Evolutionary conservation across 2,797 vertebrate species (phyloP).

Genomic region (Pitangus sulphuratus): DNA sequence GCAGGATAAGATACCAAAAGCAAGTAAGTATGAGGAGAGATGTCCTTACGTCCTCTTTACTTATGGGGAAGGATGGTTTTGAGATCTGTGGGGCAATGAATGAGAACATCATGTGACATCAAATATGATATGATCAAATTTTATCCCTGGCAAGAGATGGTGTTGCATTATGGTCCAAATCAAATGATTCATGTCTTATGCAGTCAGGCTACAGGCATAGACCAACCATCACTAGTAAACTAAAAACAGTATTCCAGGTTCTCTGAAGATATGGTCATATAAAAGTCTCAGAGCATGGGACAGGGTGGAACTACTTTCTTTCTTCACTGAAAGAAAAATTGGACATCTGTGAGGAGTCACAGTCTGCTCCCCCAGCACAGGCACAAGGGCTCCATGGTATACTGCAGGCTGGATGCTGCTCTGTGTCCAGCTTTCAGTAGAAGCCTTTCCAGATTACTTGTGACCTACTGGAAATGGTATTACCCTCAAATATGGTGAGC

Average conservation of each 20-base stretch:
- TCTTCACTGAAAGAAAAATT: not conserved
- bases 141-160: not conserved
- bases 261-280: not conserved
- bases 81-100: not conserved
- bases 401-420: not conserved
- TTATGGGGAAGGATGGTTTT: not conserved
- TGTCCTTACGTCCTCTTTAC: not conserved
- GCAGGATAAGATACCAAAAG: not conserved
- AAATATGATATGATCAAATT: not conserved
- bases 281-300: not conserved
- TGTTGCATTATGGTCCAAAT: not conserved
- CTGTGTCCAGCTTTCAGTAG: not conserved
- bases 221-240: not conserved
- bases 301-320: not conserved
- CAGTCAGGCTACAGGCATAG: not conserved
- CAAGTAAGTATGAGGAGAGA: not conserved
- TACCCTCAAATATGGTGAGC: not conserved
- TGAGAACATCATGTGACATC: not conserved
- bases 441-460: not conserved
- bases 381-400: not conserved
- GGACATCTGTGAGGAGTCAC: not conserved
- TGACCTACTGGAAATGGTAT: not conserved
- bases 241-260: not conserved
- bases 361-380: not conserved
- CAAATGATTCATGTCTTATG: not conserved